Percentiles rank a stretch among this genome's conserved stretches.
phyloP scores from a whole-genome alignment of 2,888 invertebrate genomes.

The Iphiclides podalirius region DNA sequence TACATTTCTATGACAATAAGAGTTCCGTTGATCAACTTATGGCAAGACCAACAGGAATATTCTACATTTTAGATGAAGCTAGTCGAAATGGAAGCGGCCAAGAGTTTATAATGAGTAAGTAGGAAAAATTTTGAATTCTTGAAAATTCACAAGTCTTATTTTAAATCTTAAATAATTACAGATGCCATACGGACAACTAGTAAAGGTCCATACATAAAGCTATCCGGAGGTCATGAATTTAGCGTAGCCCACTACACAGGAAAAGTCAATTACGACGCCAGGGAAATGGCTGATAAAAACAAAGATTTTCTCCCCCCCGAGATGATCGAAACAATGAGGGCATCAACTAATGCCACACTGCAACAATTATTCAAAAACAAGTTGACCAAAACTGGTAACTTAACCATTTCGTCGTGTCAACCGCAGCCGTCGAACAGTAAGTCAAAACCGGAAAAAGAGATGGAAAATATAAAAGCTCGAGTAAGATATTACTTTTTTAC shows the following conservation, averaged over 20 bases:
- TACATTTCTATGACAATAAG: conserved; percentile 93
- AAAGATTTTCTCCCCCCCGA: conserved; percentile 94
- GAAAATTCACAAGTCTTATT: background rate
- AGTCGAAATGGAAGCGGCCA: conserved; percentile 86
- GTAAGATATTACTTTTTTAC: conserved; percentile 49
- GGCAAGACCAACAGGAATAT: conserved; percentile 89
- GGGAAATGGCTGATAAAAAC: conserved; percentile 93
- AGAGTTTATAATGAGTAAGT: conserved; percentile 85
- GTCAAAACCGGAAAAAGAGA: conserved; percentile 70
- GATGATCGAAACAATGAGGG: conserved; percentile 91
- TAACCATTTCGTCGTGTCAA: conserved; percentile 80
- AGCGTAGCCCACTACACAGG: conserved; percentile 95
- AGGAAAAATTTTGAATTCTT: too few relatives aligned
- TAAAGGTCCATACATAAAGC: conserved; percentile 77
- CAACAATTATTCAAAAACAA: conserved; percentile 91
- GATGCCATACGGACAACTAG: conserved; percentile 78
- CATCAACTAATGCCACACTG: conserved; percentile 85
- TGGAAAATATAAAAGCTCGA: conserved; percentile 71
- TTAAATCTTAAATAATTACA: conserved; percentile 39
- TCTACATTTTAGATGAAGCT: conserved; percentile 93
- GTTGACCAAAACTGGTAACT: conserved; percentile 91
- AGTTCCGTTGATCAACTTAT: conserved; percentile 92
- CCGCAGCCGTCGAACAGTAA: conserved; percentile 49
- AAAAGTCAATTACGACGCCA: conserved; percentile 90
- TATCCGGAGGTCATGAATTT: conserved; percentile 84